A percentile compares a stretch with the other conserved stretches of the same genome.
Conservation (phyloP, 2,113 vertebrate species). For the Datnioides undecimradiatus region DNA sequence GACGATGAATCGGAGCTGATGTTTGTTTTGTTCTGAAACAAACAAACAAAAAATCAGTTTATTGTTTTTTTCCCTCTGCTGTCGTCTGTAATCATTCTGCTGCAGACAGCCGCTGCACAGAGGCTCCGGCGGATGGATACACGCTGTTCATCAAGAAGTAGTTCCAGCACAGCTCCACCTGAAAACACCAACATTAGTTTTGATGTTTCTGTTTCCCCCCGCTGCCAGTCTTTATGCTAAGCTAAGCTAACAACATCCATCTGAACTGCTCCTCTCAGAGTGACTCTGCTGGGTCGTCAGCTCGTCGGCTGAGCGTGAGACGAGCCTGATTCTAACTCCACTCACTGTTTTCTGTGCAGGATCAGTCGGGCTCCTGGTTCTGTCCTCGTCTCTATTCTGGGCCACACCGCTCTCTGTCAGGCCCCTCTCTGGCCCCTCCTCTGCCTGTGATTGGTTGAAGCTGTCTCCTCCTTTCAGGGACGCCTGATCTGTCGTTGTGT, state of each 20-base stretch:
- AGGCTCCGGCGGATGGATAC: neutral
- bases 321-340: too few species aligned
- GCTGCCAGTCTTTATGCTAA: neutral
- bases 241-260: neutral
- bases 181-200: neutral
- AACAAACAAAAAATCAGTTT: neutral
- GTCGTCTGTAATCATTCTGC: too few species aligned
- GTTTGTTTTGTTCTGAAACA: conserved; percentile 33
- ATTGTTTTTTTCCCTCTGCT: too few species aligned
- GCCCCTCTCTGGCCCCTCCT: conserved; percentile 37
- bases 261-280: neutral
- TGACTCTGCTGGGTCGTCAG: too few species aligned
- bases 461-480: conserved; percentile 59
- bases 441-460: conserved; percentile 81
- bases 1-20: conserved; percentile 40
- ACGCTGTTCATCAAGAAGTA: neutral
- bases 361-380: conserved; percentile 6
- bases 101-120: too few species aligned
- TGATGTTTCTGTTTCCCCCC: too few species aligned
- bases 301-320: too few species aligned
- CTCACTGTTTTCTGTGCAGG: conserved; percentile 50
- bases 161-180: too few species aligned
- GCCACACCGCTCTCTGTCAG: conserved; percentile 24
- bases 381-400: conserved; percentile 10
- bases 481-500: conserved; percentile 71